These are phyloP conservation scores for Mastomys coucha DNA, from an alignment of 2,113 vertebrate species.

Conservation along the genomic window DNA sequence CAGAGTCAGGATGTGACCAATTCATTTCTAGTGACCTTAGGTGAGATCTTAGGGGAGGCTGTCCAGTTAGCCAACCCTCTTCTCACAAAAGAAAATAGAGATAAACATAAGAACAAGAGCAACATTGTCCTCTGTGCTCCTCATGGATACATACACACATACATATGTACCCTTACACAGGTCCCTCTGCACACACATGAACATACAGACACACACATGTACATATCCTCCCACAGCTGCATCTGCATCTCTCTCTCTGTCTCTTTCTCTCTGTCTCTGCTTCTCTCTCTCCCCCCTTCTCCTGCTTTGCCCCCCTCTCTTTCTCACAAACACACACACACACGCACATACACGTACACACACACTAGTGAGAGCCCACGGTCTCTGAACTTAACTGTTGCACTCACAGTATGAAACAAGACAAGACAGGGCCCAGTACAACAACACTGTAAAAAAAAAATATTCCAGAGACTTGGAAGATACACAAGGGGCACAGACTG, in stretches of 20 bases:
- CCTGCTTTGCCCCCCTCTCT: rapidly evolving
- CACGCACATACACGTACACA: background rate
- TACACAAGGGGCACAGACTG: background rate
- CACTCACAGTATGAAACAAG: background rate
- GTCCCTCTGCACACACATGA: background rate
- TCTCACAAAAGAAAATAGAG: background rate
- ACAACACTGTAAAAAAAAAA: background rate
- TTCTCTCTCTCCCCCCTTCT: too few relatives aligned
- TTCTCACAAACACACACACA: background rate
- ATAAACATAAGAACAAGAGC: background rate
- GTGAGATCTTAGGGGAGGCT: background rate
- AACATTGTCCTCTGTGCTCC: background rate
- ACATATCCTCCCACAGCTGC: background rate
- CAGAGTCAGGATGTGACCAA: background rate
- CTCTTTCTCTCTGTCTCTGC: too few relatives aligned
- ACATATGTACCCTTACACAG: background rate
- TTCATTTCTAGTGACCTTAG: background rate
- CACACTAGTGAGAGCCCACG: background rate
- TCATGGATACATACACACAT: too few relatives aligned
- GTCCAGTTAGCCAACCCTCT: background rate
- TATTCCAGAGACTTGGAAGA: background rate
- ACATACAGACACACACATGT: background rate
- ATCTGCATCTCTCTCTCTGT: background rate
- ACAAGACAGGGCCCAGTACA: background rate
- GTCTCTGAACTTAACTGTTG: background rate